These are phyloP conservation scores for Griposia aprilina DNA, from an alignment of 2,888 invertebrate species.

Conservation along the genomic window DNA sequence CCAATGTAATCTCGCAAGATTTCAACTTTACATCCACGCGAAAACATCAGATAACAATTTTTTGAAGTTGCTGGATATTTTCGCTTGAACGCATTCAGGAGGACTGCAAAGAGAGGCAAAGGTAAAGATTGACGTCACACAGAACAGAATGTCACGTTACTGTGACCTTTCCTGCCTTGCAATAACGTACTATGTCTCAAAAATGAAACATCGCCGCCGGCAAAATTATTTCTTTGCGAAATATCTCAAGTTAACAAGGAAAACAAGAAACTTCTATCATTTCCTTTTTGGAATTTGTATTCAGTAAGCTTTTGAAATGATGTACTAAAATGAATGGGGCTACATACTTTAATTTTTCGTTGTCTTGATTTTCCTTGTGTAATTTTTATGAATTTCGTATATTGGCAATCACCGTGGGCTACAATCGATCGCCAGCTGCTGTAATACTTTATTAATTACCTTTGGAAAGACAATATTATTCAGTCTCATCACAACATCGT, in stretches of 20 bases:
- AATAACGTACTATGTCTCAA: slow-evolving; percentile 69
- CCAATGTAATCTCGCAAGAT: slow-evolving; percentile 65
- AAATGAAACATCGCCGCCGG: slow-evolving; percentile 69
- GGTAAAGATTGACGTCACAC: slow-evolving; percentile 71
- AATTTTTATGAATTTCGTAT: slow-evolving; percentile 30
- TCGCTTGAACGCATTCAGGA: slow-evolving; percentile 78
- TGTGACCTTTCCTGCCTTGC: slow-evolving; percentile 73
- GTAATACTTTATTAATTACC: slow-evolving; percentile 51
- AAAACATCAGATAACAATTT: slow-evolving; percentile 76
- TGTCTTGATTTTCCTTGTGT: slow-evolving; percentile 24
- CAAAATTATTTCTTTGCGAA: slow-evolving; percentile 76
- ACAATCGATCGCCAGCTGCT: slow-evolving; percentile 18
- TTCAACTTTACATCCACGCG: slow-evolving; percentile 69
- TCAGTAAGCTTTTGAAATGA: slow-evolving; percentile 60
- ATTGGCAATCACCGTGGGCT: slow-evolving; percentile 26
- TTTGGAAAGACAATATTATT: slow-evolving; percentile 28
- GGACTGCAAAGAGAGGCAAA: slow-evolving; percentile 74
- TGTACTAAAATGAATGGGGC: slow-evolving; percentile 46
- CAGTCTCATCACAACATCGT: slow-evolving; percentile 28
- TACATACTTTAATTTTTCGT: slow-evolving; percentile 27
- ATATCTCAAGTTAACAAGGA: slow-evolving; percentile 80
- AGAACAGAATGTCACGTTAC: slow-evolving; percentile 69
- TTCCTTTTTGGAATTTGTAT: slow-evolving; percentile 73
- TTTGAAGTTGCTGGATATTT: slow-evolving; percentile 77
- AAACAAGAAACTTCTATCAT: slow-evolving; percentile 80